phyloP scores from a whole-genome alignment of 2,888 invertebrate species.

The Gasteruption jaculator region DNA sequence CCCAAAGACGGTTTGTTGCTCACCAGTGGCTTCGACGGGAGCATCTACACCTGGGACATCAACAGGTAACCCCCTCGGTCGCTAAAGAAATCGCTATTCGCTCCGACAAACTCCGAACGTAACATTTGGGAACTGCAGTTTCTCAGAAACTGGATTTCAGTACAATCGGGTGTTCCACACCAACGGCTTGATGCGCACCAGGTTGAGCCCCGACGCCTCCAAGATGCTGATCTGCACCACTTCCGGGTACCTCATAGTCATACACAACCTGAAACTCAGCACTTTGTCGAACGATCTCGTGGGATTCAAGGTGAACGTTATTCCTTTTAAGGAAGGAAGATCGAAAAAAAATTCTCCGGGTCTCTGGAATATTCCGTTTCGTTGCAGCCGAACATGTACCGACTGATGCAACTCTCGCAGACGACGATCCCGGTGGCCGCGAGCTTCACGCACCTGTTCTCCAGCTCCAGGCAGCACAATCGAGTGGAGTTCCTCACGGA shows the following conservation, averaged over 20 bases:
- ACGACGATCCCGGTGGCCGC: conserved; percentile 78
- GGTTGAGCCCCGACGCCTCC: conserved; percentile 77
- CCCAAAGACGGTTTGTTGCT: conserved; percentile 77
- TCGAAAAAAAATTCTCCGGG: conserved; percentile 1
- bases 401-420: conserved; percentile 82
- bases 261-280: conserved; percentile 81
- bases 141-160: conserved; percentile 70
- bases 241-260: conserved; percentile 82
- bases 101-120: background rate
- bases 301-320: conserved; percentile 69
- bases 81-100: background rate
- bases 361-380: conserved; percentile 10
- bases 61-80: conserved; percentile 59
- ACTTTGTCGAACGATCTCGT: conserved; percentile 75
- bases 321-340: conserved; percentile 2
- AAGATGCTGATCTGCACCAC: conserved; percentile 91
- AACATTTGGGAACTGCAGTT: conserved; percentile 39
- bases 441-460: conserved; percentile 78
- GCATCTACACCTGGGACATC: conserved; percentile 91
- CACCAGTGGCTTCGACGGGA: conserved; percentile 90
- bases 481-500: conserved; percentile 87
- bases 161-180: conserved; percentile 84
- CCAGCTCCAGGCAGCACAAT: conserved; percentile 68
- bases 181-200: conserved; percentile 80
- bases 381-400: conserved; percentile 79